Percentiles rank a stretch among this genome's conserved stretches.
Conservation (phyloP, 1,140 invertebrate species). For the Anoplophora glabripennis region DNA sequence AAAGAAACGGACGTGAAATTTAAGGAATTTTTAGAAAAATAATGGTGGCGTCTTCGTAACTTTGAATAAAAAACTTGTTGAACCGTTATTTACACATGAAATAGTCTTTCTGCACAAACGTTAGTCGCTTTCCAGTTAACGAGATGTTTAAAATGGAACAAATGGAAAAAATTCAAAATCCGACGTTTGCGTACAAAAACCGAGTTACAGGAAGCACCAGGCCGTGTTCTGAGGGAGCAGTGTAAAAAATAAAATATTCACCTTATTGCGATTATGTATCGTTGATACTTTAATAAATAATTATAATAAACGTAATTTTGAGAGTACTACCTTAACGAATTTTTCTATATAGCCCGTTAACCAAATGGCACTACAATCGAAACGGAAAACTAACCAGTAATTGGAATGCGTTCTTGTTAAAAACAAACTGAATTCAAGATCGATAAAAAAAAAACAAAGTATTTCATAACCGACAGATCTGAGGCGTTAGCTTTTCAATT, state of each 20-base stretch:
- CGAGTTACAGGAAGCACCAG: slow-evolving; percentile 26
- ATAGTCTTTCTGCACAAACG: too few species aligned
- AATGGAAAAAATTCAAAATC: slow-evolving; percentile 8
- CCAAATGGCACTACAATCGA: slow-evolving; percentile 42
- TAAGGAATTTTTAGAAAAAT: slow-evolving; percentile 16
- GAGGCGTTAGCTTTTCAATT: slow-evolving; percentile 7
- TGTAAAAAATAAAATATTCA: slow-evolving; percentile 13
- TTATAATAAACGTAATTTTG: slow-evolving; percentile 12
- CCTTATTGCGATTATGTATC: slow-evolving; percentile 11
- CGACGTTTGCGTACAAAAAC: slow-evolving; percentile 17
- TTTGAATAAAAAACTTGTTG: slow-evolving; percentile 4
- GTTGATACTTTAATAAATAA: slow-evolving; percentile 6
- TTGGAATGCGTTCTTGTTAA: slow-evolving; percentile 37
- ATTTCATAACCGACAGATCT: slow-evolving; percentile 13
- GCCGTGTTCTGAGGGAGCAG: slow-evolving; percentile 8
- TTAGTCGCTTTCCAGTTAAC: slow-evolving; percentile 16
- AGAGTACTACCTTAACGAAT: slow-evolving; percentile 2
- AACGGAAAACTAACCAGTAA: slow-evolving; percentile 32
- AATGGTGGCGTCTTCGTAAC: slow-evolving; percentile 16
- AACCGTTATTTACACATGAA: too few species aligned
- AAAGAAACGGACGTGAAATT: slow-evolving; percentile 3
- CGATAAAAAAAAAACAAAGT: slow-evolving; percentile 4
- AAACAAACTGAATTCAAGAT: slow-evolving; percentile 5
- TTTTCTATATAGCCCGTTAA: slow-evolving; percentile 30
- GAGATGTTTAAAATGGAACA: slow-evolving; percentile 10